These are phyloP conservation scores for Tholera decimalis DNA, from an alignment of 2,888 invertebrate genomes.

Conservation along the genomic window DNA sequence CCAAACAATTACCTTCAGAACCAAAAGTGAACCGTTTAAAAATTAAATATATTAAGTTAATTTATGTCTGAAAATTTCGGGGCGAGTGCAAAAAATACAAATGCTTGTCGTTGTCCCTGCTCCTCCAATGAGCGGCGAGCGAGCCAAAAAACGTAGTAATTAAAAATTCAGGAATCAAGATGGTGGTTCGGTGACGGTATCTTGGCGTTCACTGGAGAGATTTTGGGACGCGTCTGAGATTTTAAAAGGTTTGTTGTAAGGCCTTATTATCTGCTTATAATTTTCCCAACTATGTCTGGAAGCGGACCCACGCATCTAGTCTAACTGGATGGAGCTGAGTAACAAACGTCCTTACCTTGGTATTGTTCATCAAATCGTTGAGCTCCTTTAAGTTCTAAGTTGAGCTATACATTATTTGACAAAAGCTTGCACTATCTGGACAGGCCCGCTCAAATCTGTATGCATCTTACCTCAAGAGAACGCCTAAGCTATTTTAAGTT, in stretches of 20 bases:
- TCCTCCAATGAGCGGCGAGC: constrained; percentile 60
- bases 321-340: too few species aligned
- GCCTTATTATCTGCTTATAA: too few species aligned
- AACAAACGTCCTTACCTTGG: too few species aligned
- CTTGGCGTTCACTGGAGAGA: constrained; percentile 3
- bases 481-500: too few species aligned
- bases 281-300: too few species aligned
- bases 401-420: too few species aligned
- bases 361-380: too few species aligned
- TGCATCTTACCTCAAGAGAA: too few species aligned
- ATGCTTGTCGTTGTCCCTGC: constrained; percentile 40
- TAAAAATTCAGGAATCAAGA: constrained; percentile 67
- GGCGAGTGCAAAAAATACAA: constrained; percentile 47
- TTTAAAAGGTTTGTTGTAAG: neutral
- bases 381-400: too few species aligned
- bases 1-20: constrained; percentile 40
- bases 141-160: constrained; percentile 64
- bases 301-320: too few species aligned
- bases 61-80: constrained; percentile 54
- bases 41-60: constrained; percentile 64
- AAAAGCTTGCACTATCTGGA: too few species aligned
- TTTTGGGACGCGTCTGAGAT: constrained; percentile 37
- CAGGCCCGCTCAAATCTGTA: too few species aligned
- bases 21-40: constrained; percentile 41
- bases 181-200: constrained; percentile 47